Conservation (phyloP, 2,113 vertebrate species). For the Halcyon senegalensis region DNA sequence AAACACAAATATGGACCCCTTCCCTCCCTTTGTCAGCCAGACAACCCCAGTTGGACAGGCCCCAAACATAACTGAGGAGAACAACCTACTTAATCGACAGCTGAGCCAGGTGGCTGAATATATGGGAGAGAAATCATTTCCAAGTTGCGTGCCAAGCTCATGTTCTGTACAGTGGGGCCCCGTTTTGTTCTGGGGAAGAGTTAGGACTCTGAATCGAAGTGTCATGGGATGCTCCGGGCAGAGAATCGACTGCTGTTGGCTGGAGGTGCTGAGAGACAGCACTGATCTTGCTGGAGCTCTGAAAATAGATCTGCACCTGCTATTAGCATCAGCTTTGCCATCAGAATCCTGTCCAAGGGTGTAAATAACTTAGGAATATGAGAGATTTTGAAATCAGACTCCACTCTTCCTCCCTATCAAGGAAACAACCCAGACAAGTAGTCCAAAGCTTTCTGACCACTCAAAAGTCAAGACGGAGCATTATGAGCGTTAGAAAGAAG, state of each 20-base stretch:
- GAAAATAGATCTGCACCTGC: constrained; percentile 53
- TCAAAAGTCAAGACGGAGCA: background rate
- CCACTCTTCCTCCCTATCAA: background rate
- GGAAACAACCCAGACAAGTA: background rate
- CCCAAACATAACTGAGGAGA: background rate
- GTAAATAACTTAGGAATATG: background rate
- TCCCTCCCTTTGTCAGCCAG: background rate
- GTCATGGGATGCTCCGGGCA: constrained; percentile 32
- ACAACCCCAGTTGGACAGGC: background rate
- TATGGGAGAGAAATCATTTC: background rate
- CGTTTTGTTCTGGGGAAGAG: background rate
- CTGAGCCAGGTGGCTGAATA: constrained; percentile 41
- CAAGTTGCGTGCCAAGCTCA: background rate
- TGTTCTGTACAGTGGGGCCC: constrained; percentile 31
- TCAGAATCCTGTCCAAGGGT: background rate
- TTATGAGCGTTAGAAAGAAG: background rate
- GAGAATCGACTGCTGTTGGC: constrained; percentile 10
- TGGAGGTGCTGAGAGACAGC: background rate
- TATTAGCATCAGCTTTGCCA: background rate
- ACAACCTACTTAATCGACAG: background rate
- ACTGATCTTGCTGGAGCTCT: constrained; percentile 13
- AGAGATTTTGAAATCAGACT: background rate
- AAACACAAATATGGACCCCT: background rate
- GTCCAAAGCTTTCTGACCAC: background rate
- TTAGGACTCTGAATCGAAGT: background rate